Conservation (phyloP, 2,888 invertebrate species). For the Sphaeridia pumilis region DNA sequence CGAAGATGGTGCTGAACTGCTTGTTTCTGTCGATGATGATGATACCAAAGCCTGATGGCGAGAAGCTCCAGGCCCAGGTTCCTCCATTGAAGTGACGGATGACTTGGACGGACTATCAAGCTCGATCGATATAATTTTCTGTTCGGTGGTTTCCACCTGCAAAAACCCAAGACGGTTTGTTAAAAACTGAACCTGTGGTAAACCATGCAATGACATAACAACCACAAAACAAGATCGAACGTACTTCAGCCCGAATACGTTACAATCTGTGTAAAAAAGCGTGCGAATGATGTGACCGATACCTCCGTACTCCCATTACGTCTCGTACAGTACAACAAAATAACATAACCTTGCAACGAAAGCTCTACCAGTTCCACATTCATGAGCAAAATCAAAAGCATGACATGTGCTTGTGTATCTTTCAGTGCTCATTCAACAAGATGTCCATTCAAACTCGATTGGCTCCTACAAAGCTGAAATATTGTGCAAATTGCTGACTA, state of each 20-base stretch:
- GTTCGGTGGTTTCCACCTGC: constrained; percentile 80
- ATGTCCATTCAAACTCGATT: no score
- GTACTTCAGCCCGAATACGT: neutral
- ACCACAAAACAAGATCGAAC: neutral
- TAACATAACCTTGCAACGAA: no score
- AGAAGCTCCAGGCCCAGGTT: neutral
- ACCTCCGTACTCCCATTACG: no score
- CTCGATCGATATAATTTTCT: constrained; percentile 81
- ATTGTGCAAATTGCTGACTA: neutral
- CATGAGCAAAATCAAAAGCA: no score
- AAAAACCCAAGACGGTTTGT: constrained; percentile 19
- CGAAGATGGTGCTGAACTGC: constrained; percentile 1
- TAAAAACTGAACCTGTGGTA: neutral
- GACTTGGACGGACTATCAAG: constrained; percentile 49
- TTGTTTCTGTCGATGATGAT: constrained; percentile 10
- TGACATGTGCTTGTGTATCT: no score
- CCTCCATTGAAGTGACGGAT: constrained; percentile 11
- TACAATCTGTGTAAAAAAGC: no score
- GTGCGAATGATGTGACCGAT: no score
- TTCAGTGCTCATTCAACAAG: no score
- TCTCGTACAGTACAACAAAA: no score
- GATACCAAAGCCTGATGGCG: constrained; percentile 13
- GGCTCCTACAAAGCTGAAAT: no score
- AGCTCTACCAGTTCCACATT: no score
- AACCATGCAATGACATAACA: neutral